These are phyloP conservation scores for Melopsittacus undulatus DNA, from an alignment of 2,797 vertebrate species.

Conservation along the genomic window DNA sequence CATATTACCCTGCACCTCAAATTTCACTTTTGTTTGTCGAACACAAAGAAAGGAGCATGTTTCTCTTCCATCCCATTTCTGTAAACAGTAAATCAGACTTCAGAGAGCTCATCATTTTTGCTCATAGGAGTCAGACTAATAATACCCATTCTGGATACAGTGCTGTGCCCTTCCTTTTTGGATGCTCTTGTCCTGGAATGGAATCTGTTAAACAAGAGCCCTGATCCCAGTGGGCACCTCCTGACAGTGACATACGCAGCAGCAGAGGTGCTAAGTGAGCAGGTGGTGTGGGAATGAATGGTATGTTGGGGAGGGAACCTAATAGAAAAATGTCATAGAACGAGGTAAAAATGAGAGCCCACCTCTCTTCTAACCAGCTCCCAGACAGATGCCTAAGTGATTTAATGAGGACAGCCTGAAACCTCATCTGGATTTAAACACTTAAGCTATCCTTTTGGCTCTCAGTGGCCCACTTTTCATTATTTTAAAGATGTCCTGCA, in stretches of 20 bases:
- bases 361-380: background rate
- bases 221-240: rapidly evolving
- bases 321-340: background rate
- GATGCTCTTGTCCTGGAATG: background rate
- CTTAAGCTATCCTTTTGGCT: background rate
- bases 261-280: background rate
- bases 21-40: background rate
- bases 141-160: background rate
- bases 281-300: too few species aligned
- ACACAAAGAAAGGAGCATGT: rapidly evolving
- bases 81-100: background rate
- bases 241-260: background rate
- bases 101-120: background rate
- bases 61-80: background rate
- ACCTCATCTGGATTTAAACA: background rate
- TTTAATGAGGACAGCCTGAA: background rate
- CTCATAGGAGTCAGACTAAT: background rate
- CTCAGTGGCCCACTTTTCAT: background rate
- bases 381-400: background rate
- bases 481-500: background rate
- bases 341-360: background rate
- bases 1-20: background rate
- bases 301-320: background rate
- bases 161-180: background rate
- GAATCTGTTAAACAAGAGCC: background rate